These are phyloP conservation scores for Acanthochromis polyacanthus DNA, from an alignment of 2,113 vertebrate species.

Conservation along the genomic window DNA sequence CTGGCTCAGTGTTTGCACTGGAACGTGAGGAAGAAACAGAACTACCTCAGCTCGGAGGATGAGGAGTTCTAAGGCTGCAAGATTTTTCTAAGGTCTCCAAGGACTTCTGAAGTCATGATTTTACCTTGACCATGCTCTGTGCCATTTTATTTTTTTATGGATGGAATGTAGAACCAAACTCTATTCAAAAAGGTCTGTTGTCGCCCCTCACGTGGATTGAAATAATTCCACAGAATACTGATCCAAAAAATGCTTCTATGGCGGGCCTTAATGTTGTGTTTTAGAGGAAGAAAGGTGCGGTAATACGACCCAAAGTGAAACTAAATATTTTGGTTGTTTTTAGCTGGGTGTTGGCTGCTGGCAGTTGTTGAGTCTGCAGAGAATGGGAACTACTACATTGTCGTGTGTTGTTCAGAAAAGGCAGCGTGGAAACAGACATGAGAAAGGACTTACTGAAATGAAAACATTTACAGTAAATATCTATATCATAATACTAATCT, in stretches of 20 bases:
- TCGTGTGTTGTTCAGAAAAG: no score
- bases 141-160: not conserved
- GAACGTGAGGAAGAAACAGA: slow-evolving; percentile 90
- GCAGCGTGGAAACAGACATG: no score
- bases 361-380: no score
- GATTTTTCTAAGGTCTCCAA: slow-evolving; percentile 1
- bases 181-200: slow-evolving; percentile 5
- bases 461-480: no score
- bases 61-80: slow-evolving; percentile 75
- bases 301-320: not conserved
- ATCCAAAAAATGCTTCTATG: not conserved
- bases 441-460: no score
- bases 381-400: no score
- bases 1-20: slow-evolving; percentile 88
- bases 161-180: slow-evolving; percentile 20
- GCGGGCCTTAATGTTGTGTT: not conserved
- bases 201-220: not conserved
- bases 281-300: not conserved
- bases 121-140: slow-evolving; percentile 6
- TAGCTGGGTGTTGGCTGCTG: no score
- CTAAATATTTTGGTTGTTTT: no score
- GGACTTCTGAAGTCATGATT: slow-evolving; percentile 1
- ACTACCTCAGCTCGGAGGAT: slow-evolving; percentile 81
- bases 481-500: no score
- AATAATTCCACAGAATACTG: not conserved